These are phyloP conservation scores for Polyommatus icarus DNA, from an alignment of 2,888 invertebrate species.

Conservation along the genomic window DNA sequence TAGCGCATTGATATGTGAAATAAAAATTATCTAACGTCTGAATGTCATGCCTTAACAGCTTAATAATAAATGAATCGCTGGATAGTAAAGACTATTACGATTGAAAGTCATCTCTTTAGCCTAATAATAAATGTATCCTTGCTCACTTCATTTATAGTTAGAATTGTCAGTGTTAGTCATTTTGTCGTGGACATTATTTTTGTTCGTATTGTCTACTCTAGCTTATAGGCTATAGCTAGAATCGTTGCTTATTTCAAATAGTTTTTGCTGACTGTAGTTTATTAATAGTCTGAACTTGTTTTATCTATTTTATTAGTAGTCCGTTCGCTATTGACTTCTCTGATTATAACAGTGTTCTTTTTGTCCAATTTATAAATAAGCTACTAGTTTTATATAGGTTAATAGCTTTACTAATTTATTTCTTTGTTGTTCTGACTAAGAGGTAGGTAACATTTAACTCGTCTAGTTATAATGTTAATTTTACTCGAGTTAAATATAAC, in stretches of 20 bases:
- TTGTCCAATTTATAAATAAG: neutral
- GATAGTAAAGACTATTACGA: too few relatives aligned
- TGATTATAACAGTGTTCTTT: constrained; percentile 7
- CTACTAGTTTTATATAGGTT: constrained; percentile 13
- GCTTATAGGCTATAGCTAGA: too few relatives aligned
- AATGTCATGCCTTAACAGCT: too few relatives aligned
- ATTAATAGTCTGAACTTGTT: neutral
- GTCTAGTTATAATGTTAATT: neutral
- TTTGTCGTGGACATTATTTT: too few relatives aligned
- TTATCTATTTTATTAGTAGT: neutral
- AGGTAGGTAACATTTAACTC: neutral
- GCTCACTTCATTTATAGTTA: too few relatives aligned
- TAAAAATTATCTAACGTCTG: too few relatives aligned
- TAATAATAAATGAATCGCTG: too few relatives aligned
- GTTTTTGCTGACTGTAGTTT: neutral
- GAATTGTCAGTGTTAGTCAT: too few relatives aligned
- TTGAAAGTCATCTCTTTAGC: too few relatives aligned
- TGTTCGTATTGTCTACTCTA: too few relatives aligned
- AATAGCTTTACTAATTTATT: constrained; percentile 1
- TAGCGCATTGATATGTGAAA: too few relatives aligned
- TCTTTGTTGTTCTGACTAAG: neutral
- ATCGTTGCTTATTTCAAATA: neutral
- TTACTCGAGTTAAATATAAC: neutral
- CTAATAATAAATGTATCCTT: too few relatives aligned
- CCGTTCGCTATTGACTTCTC: neutral